Percentiles rank a stretch among this genome's conserved stretches.
These are phyloP conservation scores for Triplophysa dalaica DNA, from an alignment of 2,113 vertebrate species.

Conservation along the genomic window DNA sequence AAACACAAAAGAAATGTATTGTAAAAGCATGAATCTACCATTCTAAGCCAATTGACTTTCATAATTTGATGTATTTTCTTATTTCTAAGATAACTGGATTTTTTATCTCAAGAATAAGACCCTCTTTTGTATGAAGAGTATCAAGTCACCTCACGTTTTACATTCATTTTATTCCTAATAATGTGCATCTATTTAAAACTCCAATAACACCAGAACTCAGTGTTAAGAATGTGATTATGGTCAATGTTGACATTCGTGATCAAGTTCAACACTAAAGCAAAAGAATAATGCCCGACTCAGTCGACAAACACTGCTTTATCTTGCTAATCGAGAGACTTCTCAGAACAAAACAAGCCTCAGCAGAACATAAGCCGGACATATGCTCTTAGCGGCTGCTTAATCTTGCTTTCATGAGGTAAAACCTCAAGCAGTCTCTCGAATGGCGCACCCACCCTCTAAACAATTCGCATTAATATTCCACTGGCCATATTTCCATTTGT, in stretches of 20 bases:
- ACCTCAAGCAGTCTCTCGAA: conserved; percentile 35
- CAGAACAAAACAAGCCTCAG: conserved; percentile 6
- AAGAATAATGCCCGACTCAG: too few species aligned
- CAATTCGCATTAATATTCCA: conserved; percentile 35
- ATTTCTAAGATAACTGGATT: too few species aligned
- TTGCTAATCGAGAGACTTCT: not conserved
- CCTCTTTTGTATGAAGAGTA: too few species aligned
- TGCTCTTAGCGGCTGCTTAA: conserved; percentile 23
- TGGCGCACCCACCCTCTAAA: not conserved
- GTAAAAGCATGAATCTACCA: too few species aligned
- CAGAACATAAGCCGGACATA: conserved; percentile 8
- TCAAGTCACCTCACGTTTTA: too few species aligned
- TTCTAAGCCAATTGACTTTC: too few species aligned
- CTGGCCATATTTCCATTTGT: conserved; percentile 43
- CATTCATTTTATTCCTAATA: too few species aligned
- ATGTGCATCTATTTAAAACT: too few species aligned
- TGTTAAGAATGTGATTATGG: not conserved
- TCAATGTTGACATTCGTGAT: not conserved
- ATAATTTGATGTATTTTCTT: too few species aligned
- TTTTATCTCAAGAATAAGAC: too few species aligned
- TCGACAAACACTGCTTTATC: conserved; percentile 5
- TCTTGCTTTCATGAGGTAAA: conserved; percentile 28
- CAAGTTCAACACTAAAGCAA: not conserved
- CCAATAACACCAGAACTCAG: too few species aligned
- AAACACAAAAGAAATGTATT: too few species aligned